These are phyloP conservation scores for Lycophotia porphyrea DNA, from an alignment of 2,888 invertebrate genomes.

Conservation along the genomic window DNA sequence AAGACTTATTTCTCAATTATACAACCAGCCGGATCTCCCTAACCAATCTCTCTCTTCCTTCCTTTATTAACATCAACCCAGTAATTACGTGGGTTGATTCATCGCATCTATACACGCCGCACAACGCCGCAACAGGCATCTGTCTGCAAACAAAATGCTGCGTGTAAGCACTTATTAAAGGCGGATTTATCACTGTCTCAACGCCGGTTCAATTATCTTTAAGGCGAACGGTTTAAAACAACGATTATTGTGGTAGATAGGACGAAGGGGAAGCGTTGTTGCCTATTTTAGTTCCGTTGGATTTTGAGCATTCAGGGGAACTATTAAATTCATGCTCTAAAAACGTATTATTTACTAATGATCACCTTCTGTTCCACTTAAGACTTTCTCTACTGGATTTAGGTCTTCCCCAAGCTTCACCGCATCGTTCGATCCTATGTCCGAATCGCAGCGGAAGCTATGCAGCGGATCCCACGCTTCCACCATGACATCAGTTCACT, in stretches of 20 bases:
- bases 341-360: neutral
- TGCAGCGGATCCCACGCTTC: neutral
- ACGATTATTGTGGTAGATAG: constrained; percentile 43
- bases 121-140: constrained; percentile 47
- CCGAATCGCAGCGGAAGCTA: too few species aligned
- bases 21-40: neutral
- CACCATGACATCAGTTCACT: neutral
- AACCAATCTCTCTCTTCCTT: neutral
- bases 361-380: neutral
- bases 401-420: neutral
- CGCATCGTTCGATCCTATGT: neutral
- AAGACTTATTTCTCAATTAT: constrained; percentile 7
- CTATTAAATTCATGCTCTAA: neutral
- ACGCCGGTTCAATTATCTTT: constrained; percentile 67
- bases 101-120: constrained; percentile 52
- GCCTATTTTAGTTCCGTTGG: constrained; percentile 12
- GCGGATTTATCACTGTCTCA: constrained; percentile 73
- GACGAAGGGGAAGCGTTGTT: constrained; percentile 7
- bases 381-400: neutral
- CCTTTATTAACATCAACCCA: constrained; percentile 13
- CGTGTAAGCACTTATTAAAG: constrained; percentile 75
- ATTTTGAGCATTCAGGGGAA: too few species aligned
- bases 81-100: constrained; percentile 40
- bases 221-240: constrained; percentile 46
- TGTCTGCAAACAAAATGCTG: constrained; percentile 56